Percentiles rank a stretch among this genome's conserved stretches.
These are phyloP conservation scores for Discoglossus pictus DNA, from an alignment of 2,797 vertebrate genomes.

Conservation along the genomic window DNA sequence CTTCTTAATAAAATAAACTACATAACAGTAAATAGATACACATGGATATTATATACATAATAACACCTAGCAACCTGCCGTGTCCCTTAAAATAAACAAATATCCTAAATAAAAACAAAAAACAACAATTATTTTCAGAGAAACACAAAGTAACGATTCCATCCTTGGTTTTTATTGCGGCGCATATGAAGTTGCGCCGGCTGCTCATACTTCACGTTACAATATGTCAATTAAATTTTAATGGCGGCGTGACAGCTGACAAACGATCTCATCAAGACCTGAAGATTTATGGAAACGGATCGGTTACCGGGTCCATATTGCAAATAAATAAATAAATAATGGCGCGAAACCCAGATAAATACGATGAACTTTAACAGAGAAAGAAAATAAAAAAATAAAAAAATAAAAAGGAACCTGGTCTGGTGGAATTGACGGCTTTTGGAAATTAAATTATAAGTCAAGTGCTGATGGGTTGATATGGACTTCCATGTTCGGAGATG, in stretches of 20 bases:
- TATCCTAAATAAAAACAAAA: no score
- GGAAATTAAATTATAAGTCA: conserved; percentile 82
- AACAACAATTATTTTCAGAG: no score
- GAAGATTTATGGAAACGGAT: conserved; percentile 75
- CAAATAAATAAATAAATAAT: conserved; percentile 78
- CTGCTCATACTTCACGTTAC: conserved; percentile 69
- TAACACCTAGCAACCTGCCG: no score
- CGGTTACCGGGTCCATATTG: conserved; percentile 79
- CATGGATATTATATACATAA: no score
- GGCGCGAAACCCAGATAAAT: conserved; percentile 71
- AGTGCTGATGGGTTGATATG: conserved; percentile 79
- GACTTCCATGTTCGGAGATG: conserved; percentile 76
- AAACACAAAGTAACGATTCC: no score
- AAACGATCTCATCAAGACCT: conserved; percentile 77
- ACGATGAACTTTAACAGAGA: conserved; percentile 82
- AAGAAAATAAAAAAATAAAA: conserved; percentile 1
- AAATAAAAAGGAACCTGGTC: conserved; percentile 74
- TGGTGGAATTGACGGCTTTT: conserved; percentile 80
- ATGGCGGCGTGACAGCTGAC: conserved; percentile 78
- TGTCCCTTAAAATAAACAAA: no score
- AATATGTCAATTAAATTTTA: conserved; percentile 80
- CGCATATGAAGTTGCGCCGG: conserved; percentile 69
- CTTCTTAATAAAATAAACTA: no score
- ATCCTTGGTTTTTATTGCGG: no score
- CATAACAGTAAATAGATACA: no score